A percentile compares a stretch with the other conserved stretches of the same genome.
These are phyloP conservation scores for Montifringilla adamsi DNA, from an alignment of 2,113 vertebrate genomes.

Conservation along the genomic window DNA sequence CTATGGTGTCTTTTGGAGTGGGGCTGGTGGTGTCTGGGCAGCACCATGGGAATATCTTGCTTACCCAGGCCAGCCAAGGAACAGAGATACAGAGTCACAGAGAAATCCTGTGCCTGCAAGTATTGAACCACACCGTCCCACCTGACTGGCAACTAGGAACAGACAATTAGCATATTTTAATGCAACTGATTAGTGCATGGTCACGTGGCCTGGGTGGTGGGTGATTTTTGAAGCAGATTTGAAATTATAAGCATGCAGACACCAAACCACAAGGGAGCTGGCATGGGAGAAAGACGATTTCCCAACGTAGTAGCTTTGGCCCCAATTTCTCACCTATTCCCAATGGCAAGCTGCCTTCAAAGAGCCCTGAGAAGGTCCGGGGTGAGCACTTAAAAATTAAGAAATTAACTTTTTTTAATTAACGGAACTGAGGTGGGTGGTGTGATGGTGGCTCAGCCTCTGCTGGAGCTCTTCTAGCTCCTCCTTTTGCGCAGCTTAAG, in stretches of 20 bases:
- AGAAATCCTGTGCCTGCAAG: neutral
- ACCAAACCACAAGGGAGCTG: neutral
- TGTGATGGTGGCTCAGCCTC: neutral
- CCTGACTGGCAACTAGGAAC: neutral
- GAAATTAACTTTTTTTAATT: constrained; percentile 54
- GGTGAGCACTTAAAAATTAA: constrained; percentile 38
- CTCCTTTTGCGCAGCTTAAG: neutral
- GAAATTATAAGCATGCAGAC: constrained; percentile 27
- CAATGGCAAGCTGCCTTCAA: neutral
- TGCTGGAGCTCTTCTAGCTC: neutral
- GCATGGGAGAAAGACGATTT: neutral
- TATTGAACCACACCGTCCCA: neutral
- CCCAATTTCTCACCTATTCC: neutral
- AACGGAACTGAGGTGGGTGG: neutral
- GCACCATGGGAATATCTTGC: neutral
- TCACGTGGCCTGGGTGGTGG: neutral
- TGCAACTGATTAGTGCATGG: neutral
- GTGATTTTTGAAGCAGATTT: neutral
- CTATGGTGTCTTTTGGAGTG: neutral
- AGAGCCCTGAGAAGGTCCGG: neutral
- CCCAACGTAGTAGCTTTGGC: neutral
- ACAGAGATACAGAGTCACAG: neutral
- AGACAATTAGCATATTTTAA: constrained; percentile 38
- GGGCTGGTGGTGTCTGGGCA: neutral
- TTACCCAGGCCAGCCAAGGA: neutral